Base-by-base conservation (phyloP, 1,140 invertebrate species). In the Philotrypesis tridentata region DNA sequence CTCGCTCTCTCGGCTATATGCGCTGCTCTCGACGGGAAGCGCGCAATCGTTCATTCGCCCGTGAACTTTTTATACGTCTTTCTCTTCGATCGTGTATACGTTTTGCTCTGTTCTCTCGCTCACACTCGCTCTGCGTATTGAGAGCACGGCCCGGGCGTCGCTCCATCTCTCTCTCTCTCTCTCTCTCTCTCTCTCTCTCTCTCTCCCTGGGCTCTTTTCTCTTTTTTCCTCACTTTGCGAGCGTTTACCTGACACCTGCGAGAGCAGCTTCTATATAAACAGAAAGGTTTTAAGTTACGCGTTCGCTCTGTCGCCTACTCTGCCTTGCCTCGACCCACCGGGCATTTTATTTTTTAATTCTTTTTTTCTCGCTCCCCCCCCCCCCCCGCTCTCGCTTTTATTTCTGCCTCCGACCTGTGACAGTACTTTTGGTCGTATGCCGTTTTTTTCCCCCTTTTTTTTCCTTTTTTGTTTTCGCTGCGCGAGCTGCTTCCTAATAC, bases 1-100 rank as follows among this genome's bases (percentile, higher is more conserved):
- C 37, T 40, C 37, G 9, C 37, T 48, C 43, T 55, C 4, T 37
- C 33, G 33, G 33, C 33, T 37, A n/a, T 5, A 43, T 8, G n/a
- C 17, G 0, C 11, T 33, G 48, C 61, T 31, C 55, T 29, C 71
- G 65, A 76, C 80, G 80, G 80, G 73, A 82, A 82, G 55, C 73
- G 80, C 73, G 80, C 80, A 76, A 76, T 77, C 80, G 80, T 60
- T 76, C 80, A 71, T 71, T 82, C 80, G 73, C 33, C 80, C 74
- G 68, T 77, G 75, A 82, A 82, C 70, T 82, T 82, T 82, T 78
- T 72, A 67, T 78, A 21, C 61, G n/a, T 74, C 70, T 43, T 72
- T 25, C 70, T 43, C 70, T 72, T 6, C 37, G 40, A 27, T 48
- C 70, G 33, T 25, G 37, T 48, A 72, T 72, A 72, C 33, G 11